Evolutionary conservation across 2,797 vertebrate genomes (phyloP), one percentile per base, ranked within the genome.

Genomic region (Cirrhinus mrigala): DNA sequence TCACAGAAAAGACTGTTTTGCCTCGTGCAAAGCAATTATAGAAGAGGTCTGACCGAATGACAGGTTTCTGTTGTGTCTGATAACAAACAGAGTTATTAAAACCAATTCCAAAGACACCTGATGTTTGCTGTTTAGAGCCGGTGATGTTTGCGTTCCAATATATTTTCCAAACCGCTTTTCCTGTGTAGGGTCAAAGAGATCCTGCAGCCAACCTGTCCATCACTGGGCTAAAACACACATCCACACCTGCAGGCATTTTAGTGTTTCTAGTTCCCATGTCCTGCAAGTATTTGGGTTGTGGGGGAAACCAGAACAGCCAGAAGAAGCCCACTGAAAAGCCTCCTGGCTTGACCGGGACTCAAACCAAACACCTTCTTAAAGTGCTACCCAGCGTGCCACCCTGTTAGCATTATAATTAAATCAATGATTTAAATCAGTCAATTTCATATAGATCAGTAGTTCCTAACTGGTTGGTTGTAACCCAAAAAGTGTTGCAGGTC

Each of bases 41-140:
- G 24, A 4, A 44, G 27, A 24, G 79, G 29, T 33, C 22, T 81
- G 22, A 70, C 64, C 24, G 6, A 69, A 70, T 70, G 48, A 27
- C 50, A 64, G 8, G 22, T 74, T 74, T 83, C 3, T 76, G 46
- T 40, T 52, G 29, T 76, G 44, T 54, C 24, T 82, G 24, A 62
- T 62, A 75, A 64, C 77, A 79, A 64, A 64, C 75, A 64, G 9
- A 64, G 40, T 64, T 79, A 79, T 79, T 64, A 79, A 79, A 79
- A 48, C 40, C 77, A 48, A 64, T 64, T 79, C 16, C 58, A 79
- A 29, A 64, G 44, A 79, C 77, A 79, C 40, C 37, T 62, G 62
- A 66, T 29, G 27, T 64, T 14, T 29, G 24, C 62, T 64, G 22
- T 56, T 64, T 48, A 79, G 40, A 62, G 77, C 27, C 58, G 29